phyloP scores from a whole-genome alignment of 2,888 invertebrate species.

The Mythimna ferrago region DNA sequence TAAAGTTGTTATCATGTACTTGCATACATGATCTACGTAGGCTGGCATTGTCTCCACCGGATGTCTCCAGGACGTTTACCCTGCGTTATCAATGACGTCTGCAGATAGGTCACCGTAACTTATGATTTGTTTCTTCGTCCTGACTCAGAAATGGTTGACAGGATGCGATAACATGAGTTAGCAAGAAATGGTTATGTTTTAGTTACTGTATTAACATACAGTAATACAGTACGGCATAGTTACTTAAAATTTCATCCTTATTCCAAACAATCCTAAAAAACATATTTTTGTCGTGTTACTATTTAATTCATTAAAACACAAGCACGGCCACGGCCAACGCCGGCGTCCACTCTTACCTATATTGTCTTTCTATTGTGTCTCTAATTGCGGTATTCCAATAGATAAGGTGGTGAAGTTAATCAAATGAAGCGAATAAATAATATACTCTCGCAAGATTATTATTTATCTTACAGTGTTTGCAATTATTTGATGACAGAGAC shows the following conservation, averaged over 20 bases:
- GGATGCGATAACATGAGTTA: conserved; percentile 69
- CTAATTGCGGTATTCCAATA: too few relatives aligned
- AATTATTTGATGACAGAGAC: conserved; percentile 29
- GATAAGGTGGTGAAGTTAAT: too few relatives aligned
- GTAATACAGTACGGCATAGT: not conserved
- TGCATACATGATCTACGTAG: conserved; percentile 28
- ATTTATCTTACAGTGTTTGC: not conserved
- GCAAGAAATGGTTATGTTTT: conserved; percentile 51
- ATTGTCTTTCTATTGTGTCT: too few relatives aligned
- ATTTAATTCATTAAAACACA: too few relatives aligned
- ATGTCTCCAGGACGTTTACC: conserved; percentile 79
- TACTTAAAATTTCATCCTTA: not conserved
- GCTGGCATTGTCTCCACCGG: conserved; percentile 61
- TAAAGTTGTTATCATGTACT: conserved; percentile 43
- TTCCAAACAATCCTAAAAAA: not conserved
- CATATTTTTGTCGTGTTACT: too few relatives aligned
- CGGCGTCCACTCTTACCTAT: too few relatives aligned
- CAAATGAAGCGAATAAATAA: not conserved
- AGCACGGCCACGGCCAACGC: too few relatives aligned
- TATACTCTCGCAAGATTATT: not conserved
- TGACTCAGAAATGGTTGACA: conserved; percentile 68
- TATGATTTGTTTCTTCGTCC: conserved; percentile 72
- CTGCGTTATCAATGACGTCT: conserved; percentile 77
- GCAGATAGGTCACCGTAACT: conserved; percentile 73
- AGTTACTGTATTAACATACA: not conserved